Evolutionary conservation across 2,113 vertebrate species (phyloP), one percentile per base, ranked within the genome.

Genomic region (Isichthys henryi): DNA sequence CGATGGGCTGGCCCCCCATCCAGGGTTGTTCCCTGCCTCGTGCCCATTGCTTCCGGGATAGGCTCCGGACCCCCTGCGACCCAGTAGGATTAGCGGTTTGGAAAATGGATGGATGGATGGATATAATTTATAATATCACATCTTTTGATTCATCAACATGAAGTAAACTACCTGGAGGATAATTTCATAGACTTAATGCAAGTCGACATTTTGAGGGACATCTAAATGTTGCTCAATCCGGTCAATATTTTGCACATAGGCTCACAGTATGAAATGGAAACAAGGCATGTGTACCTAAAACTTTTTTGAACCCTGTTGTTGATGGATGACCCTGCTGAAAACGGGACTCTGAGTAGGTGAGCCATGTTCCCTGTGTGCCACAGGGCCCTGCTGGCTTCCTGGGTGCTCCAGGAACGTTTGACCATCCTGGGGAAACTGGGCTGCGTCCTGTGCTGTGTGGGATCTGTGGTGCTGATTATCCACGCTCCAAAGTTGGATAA

Each of bases 321-420:
- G 58, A 10, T 27, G 58, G n/a, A 27, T 9, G 9, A 66, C 9
- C 21, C 21, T 58, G 2, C 53, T 58, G 53, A 21, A 23, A 21
- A 23, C 21, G 2, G 53, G 56, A n/a, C 23, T 70, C 56, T 74
- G 43, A 17, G 23, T 45, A 31, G 49, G 56, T 21, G 52, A 8
- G 21, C 56, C 53, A 46, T 88, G 58, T 9, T n/a, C 85, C 17
- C 39, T 91, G 31, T 92, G 91, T 94, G 86, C 89, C 90, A 90
- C 95, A 99, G 98, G 94, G 97, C 98, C 7, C 94, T 99, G 92
- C 95, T 99, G 95, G 97, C 98, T 66, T 98, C 97, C 66, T 97
- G 96, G 91, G 92, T 99, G 66, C 94, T 99, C 91, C 95, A 97
- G 91, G 98, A 99, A 93, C 97, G 96, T 92, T 94, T 99, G 90